Conservation (phyloP, 2,888 invertebrate genomes). For the Petrolisthes cinctipes region DNA sequence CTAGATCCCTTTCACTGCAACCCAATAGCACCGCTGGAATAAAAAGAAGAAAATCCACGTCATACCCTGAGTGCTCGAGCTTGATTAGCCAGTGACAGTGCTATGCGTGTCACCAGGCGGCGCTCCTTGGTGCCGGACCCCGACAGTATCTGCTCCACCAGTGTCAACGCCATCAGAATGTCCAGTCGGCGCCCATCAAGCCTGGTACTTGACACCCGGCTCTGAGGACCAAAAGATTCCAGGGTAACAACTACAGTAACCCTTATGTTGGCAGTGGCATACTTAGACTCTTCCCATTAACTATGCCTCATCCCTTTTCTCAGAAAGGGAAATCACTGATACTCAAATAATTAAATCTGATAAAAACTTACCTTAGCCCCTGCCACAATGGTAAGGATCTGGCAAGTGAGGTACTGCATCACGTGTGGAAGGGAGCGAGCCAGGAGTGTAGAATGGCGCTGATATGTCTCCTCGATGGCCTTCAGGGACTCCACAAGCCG, state of each 20-base stretch:
- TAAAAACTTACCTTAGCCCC: conserved; percentile 42
- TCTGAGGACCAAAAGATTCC: conserved; percentile 19
- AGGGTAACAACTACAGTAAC: no score
- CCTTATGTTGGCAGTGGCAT: background rate
- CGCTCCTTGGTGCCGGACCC: conserved; percentile 61
- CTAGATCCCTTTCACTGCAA: no score
- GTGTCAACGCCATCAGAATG: conserved; percentile 61
- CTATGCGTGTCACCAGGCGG: conserved; percentile 53
- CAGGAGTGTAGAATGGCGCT: conserved; percentile 40
- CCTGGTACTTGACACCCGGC: conserved; percentile 48
- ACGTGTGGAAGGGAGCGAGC: conserved; percentile 59
- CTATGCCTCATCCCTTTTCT: background rate
- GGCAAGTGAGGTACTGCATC: conserved; percentile 59
- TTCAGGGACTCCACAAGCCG: conserved; percentile 61
- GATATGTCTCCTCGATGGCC: conserved; percentile 55
- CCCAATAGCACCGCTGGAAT: background rate
- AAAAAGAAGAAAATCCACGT: background rate
- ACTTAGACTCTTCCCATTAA: background rate
- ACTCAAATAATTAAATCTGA: background rate
- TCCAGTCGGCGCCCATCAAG: conserved; percentile 62
- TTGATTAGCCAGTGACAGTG: conserved; percentile 62
- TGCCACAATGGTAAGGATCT: conserved; percentile 52
- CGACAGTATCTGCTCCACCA: conserved; percentile 65
- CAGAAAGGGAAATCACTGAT: conserved; percentile 1
- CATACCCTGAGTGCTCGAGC: conserved; percentile 56